A percentile compares a stretch with the other conserved stretches of the same genome.
Conservation (phyloP, 2,113 vertebrate genomes). For the Actenoides hombroni region DNA sequence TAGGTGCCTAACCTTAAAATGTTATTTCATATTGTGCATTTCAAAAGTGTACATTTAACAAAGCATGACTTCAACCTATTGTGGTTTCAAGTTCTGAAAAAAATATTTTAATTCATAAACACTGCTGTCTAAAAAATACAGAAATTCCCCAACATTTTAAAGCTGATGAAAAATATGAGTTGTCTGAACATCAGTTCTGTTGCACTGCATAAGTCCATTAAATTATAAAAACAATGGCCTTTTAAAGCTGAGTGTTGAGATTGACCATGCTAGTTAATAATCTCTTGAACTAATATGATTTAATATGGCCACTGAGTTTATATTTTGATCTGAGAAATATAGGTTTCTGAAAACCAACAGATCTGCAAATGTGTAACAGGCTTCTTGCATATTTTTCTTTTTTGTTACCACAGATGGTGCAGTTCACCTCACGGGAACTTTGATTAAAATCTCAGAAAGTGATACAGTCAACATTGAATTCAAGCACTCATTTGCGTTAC, state of each 20-base stretch:
- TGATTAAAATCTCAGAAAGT: constrained; percentile 7
- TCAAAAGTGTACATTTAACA: not conserved
- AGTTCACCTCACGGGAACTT: constrained; percentile 20
- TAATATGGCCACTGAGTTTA: not conserved
- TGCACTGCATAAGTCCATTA: not conserved
- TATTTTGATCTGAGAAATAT: not conserved
- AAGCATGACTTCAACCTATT: not conserved
- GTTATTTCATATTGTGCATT: not conserved
- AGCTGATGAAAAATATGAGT: not conserved
- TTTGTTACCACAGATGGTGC: constrained; percentile 50
- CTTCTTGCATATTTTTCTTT: constrained; percentile 19
- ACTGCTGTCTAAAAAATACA: not conserved
- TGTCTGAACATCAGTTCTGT: not conserved
- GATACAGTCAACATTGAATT: constrained; percentile 33
- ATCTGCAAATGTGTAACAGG: constrained; percentile 4
- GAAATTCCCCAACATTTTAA: not conserved
- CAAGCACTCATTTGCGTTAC: not conserved
- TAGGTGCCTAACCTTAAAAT: not conserved
- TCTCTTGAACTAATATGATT: not conserved
- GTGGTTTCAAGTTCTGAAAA: not conserved
- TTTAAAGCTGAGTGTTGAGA: not conserved
- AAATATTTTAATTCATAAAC: not conserved
- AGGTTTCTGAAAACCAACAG: not conserved
- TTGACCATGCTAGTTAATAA: not conserved
- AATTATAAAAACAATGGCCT: not conserved